Evolutionary conservation across 2,888 invertebrate genomes (phyloP).

Genomic region (Agrotis puta): DNA sequence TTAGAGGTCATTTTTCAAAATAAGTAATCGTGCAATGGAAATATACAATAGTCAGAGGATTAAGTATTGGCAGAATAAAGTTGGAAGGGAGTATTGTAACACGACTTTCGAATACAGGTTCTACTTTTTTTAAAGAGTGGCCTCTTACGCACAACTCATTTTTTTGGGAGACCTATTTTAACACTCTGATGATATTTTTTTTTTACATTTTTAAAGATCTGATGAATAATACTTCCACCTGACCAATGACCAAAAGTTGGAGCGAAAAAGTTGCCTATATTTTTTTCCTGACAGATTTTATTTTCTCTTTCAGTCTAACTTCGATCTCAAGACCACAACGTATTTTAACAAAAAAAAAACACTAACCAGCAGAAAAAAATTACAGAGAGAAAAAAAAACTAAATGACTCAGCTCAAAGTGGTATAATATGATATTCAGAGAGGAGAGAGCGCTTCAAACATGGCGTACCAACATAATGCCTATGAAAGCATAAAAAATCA

Average conservation of each 20-base stretch:
- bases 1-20: conserved; percentile 88
- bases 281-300: not conserved
- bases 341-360: conserved; percentile 47
- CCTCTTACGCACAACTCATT: too few species aligned
- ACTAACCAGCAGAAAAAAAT: conserved; percentile 34
- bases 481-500: conserved; percentile 90
- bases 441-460: conserved; percentile 83
- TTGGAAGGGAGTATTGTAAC: conserved; percentile 11
- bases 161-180: too few species aligned
- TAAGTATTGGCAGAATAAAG: conserved; percentile 24
- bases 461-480: conserved; percentile 82
- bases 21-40: conserved; percentile 72
- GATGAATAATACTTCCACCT: not conserved
- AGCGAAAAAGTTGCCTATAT: not conserved
- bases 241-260: not conserved
- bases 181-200: not conserved
- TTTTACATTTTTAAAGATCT: too few species aligned
- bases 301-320: not conserved
- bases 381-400: conserved; percentile 71
- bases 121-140: conserved; percentile 16
- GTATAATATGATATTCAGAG: conserved; percentile 87
- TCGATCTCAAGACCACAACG: not conserved
- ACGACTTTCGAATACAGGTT: not conserved
- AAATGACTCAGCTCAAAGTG: conserved; percentile 84
- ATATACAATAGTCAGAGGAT: conserved; percentile 49